These are phyloP conservation scores for Magallana ariakensis DNA, from an alignment of 1,140 invertebrate species.

Conservation along the genomic window DNA sequence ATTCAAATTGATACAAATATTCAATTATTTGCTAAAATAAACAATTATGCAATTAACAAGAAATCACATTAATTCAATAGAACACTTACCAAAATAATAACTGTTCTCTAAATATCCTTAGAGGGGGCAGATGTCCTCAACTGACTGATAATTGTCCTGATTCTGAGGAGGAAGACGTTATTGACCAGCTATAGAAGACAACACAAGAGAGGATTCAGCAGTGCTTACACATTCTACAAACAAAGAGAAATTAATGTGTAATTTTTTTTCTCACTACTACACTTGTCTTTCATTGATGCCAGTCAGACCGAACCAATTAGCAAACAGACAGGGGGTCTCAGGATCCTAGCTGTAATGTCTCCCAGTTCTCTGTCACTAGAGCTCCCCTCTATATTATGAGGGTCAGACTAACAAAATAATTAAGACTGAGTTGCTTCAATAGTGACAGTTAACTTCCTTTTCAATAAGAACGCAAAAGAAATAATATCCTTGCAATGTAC, in stretches of 20 bases:
- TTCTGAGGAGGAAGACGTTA: neutral
- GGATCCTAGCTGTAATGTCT: neutral
- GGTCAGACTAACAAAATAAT: neutral
- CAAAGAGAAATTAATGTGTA: constrained; percentile 37
- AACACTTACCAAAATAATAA: neutral
- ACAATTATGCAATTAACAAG: too few relatives aligned
- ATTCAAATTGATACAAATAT: too few relatives aligned
- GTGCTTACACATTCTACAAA: constrained; percentile 20
- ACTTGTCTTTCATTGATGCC: constrained; percentile 38
- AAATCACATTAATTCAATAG: neutral
- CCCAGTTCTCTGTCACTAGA: neutral
- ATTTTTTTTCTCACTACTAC: constrained; percentile 27
- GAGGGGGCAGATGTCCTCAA: neutral
- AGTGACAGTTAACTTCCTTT: constrained; percentile 21
- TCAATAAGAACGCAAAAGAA: neutral
- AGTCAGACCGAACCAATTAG: constrained; percentile 18
- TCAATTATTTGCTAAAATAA: too few relatives aligned
- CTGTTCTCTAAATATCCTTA: neutral
- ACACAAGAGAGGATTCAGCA: neutral
- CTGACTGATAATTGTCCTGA: neutral
- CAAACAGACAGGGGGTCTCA: constrained; percentile 11
- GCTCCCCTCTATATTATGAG: neutral
- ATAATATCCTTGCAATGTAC: neutral
- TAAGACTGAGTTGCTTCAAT: neutral
- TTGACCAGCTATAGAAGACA: neutral